A percentile compares a stretch with the other conserved stretches of the same genome.
Evolutionary conservation across 2,888 invertebrate species (phyloP).

Genomic region (Drosophila kanekoi): DNA sequence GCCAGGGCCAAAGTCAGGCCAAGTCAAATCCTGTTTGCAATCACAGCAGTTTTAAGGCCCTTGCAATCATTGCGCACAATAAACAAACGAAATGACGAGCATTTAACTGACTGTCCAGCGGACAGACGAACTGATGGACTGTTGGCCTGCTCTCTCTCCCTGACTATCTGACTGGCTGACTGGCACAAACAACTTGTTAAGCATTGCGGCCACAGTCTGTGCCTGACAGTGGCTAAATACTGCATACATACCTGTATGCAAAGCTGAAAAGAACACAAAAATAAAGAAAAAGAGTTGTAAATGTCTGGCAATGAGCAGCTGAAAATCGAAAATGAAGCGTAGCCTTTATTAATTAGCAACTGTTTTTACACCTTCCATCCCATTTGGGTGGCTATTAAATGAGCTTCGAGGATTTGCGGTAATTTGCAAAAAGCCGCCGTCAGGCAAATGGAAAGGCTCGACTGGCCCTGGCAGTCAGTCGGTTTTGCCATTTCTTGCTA

Average conservation of each 20-base stretch:
- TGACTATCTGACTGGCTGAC: constrained; percentile 13
- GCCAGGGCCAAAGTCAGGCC: constrained; percentile 36
- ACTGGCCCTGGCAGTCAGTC: neutral
- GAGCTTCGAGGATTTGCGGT: constrained; percentile 38
- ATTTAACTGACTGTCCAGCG: constrained; percentile 73
- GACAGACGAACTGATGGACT: constrained; percentile 19
- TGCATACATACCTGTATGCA: constrained; percentile 7
- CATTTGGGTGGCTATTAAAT: constrained; percentile 44
- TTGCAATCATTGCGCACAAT: constrained; percentile 77
- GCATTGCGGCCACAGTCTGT: constrained; percentile 48
- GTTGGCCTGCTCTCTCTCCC: constrained; percentile 1
- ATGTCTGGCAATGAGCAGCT: constrained; percentile 11
- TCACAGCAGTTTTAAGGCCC: constrained; percentile 72
- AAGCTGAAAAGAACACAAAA: neutral
- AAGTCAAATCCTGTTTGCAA: constrained; percentile 67
- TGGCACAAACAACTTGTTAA: constrained; percentile 66
- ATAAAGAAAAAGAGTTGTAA: neutral
- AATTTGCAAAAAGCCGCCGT: constrained; percentile 42
- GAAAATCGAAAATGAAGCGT: constrained; percentile 45
- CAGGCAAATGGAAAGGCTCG: constrained; percentile 20
- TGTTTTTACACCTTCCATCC: constrained; percentile 19
- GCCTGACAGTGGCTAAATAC: constrained; percentile 49
- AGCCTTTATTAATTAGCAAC: constrained; percentile 63
- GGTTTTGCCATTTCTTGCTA: constrained; percentile 27
- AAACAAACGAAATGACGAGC: constrained; percentile 80